Percentiles rank a stretch among this genome's conserved stretches.
Conservation (phyloP, 2,113 vertebrate genomes). For the Pagrus major region DNA sequence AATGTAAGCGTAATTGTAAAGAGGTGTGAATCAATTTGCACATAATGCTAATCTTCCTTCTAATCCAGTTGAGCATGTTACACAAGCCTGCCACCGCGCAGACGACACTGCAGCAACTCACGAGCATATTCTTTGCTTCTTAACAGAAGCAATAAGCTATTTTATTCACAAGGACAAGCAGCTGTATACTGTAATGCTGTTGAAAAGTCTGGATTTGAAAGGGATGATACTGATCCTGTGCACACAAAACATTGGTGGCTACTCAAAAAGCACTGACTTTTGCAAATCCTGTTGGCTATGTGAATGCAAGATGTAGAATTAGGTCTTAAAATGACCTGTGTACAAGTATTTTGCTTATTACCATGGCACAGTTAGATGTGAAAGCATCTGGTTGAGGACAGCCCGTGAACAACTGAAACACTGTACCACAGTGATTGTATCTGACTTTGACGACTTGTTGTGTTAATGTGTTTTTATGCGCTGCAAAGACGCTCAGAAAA, state of each 20-base stretch:
- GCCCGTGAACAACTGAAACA: no score
- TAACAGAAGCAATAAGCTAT: neutral
- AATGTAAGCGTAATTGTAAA: neutral
- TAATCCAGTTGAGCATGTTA: neutral
- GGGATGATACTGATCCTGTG: constrained; percentile 6
- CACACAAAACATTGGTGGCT: neutral
- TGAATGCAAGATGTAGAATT: neutral
- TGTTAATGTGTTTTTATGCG: neutral
- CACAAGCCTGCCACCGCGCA: neutral
- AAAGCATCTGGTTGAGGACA: neutral
- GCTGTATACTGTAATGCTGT: neutral
- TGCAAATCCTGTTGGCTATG: neutral
- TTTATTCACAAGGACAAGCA: neutral
- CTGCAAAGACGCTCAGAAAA: neutral
- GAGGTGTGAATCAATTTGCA: neutral
- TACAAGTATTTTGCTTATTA: neutral
- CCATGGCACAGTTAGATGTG: neutral
- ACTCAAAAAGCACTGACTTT: neutral
- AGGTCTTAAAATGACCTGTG: neutral
- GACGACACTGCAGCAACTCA: neutral
- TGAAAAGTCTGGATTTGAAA: neutral
- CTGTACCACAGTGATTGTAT: neutral
- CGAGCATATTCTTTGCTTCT: neutral
- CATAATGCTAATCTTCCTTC: neutral
- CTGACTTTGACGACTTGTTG: neutral